phyloP scores from a whole-genome alignment of 2,797 vertebrate species.

The Monodelphis domestica region DNA sequence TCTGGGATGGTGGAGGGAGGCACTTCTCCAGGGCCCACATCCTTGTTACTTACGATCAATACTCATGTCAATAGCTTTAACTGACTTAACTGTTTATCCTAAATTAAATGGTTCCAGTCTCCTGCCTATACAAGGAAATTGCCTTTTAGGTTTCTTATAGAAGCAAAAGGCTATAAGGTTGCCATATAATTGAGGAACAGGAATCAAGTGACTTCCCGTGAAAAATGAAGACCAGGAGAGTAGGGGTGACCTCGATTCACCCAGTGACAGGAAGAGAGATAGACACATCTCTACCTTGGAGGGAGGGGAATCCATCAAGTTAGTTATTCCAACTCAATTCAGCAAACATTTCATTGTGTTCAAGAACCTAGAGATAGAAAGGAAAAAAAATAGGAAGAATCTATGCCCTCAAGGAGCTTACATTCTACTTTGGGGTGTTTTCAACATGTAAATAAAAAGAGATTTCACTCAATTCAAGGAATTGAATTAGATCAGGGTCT shows the following conservation, averaged over 20 bases:
- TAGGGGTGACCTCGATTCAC: neutral
- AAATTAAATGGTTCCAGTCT: neutral
- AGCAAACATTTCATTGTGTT: neutral
- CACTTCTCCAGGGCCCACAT: neutral
- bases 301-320: accelerated
- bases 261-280: neutral
- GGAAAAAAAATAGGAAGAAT: neutral
- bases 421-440: neutral
- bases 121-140: neutral
- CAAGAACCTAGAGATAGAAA: neutral
- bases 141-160: neutral
- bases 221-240: neutral
- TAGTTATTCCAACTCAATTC: neutral
- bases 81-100: neutral
- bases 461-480: neutral
- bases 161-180: neutral
- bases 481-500: neutral
- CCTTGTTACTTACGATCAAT: neutral
- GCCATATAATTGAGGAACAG: neutral
- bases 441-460: neutral
- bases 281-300: neutral
- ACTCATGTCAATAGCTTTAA: neutral
- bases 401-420: neutral
- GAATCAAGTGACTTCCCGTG: neutral
- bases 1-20: neutral